phyloP scores from a whole-genome alignment of 2,888 invertebrate genomes.

The Rhopalosiphum nymphaeae region DNA sequence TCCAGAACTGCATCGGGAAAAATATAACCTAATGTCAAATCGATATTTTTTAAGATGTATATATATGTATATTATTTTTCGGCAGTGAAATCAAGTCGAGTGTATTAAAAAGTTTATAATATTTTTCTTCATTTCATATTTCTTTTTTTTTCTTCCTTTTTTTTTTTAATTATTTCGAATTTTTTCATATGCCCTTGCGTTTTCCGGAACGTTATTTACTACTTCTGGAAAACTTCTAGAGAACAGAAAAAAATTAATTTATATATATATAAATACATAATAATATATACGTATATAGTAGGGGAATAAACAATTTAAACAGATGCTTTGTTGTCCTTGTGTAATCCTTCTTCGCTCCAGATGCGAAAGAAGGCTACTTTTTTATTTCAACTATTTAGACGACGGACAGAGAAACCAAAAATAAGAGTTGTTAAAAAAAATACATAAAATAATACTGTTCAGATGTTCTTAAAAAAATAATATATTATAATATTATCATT shows the following conservation, averaged over 20 bases:
- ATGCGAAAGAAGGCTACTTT: slow-evolving; percentile 34
- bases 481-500: not conserved
- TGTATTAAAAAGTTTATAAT: slow-evolving; percentile 48
- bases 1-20: not conserved
- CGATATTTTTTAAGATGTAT: slow-evolving; percentile 3
- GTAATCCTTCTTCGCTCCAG: slow-evolving; percentile 54
- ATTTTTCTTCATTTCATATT: slow-evolving; percentile 6
- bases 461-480: not conserved
- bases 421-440: not conserved
- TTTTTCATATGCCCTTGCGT: slow-evolving; percentile 12
- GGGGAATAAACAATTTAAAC: slow-evolving; percentile 24
- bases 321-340: slow-evolving; percentile 29
- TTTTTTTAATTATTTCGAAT: slow-evolving; percentile 37
- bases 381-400: slow-evolving; percentile 35
- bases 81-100: not conserved
- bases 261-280: not conserved
- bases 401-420: not conserved
- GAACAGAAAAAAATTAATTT: slow-evolving; percentile 17
- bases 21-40: not conserved
- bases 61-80: not conserved
- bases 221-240: slow-evolving; percentile 29
- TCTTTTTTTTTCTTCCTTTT: not conserved
- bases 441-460: not conserved
- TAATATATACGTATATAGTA: not conserved
- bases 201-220: slow-evolving; percentile 46